phyloP scores from a whole-genome alignment of 2,888 invertebrate species.

The Pristionchus maxplancki region DNA sequence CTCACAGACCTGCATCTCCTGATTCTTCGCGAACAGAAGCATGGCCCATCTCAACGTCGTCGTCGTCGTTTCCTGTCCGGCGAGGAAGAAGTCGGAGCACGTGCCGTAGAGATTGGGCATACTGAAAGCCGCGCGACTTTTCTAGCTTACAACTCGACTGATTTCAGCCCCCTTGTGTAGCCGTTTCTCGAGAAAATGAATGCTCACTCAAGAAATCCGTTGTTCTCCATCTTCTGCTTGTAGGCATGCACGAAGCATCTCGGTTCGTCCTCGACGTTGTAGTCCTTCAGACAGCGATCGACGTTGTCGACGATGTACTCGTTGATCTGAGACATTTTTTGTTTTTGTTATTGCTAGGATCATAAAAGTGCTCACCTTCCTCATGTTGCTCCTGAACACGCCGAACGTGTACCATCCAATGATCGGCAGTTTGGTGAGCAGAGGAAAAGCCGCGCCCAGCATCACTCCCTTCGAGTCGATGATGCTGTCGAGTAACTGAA shows the following conservation, averaged over 20 bases:
- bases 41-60: neutral
- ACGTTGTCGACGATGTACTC: constrained; percentile 14
- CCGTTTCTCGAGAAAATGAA: too few relatives aligned
- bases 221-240: neutral
- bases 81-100: neutral
- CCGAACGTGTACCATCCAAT: neutral
- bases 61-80: neutral
- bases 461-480: neutral
- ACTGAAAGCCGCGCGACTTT: too few relatives aligned
- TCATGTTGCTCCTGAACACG: neutral
- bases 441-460: neutral
- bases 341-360: too few relatives aligned
- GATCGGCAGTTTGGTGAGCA: neutral
- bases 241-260: neutral
- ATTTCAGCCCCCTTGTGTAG: too few relatives aligned
- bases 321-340: constrained; percentile 26
- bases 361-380: neutral
- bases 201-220: neutral
- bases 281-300: neutral
- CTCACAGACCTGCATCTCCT: neutral
- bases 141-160: too few relatives aligned
- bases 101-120: neutral
- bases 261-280: neutral
- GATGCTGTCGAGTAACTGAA: neutral
- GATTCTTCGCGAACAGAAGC: neutral